These are phyloP conservation scores for Aphodius granarius DNA, from an alignment of 2,888 invertebrate genomes.

Conservation along the genomic window DNA sequence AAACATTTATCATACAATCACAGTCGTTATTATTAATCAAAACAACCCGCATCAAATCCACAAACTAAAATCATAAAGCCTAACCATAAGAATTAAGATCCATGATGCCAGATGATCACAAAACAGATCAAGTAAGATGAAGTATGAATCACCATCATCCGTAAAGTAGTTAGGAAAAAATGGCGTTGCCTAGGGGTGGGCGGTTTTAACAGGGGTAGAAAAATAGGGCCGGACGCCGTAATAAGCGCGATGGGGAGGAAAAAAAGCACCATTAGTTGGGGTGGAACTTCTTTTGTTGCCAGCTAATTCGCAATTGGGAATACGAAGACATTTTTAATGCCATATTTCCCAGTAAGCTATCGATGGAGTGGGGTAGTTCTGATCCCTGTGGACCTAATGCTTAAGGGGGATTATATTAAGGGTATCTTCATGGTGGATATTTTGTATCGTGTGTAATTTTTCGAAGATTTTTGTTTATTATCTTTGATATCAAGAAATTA, in stretches of 20 bases:
- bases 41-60: too few species aligned
- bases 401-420: neutral
- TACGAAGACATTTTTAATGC: neutral
- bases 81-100: too few species aligned
- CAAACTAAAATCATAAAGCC: too few species aligned
- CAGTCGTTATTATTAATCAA: too few species aligned
- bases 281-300: neutral
- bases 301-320: slow-evolving; percentile 4
- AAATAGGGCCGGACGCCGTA: neutral
- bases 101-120: too few species aligned
- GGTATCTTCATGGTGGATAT: neutral
- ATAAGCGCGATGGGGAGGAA: neutral
- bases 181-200: neutral
- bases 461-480: too few species aligned
- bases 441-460: too few species aligned
- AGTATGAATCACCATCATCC: slow-evolving; percentile 2
- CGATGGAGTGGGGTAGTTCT: neutral
- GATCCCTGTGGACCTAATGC: neutral
- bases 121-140: neutral
- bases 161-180: neutral
- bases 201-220: neutral
- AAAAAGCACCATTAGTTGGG: slow-evolving; percentile 1
- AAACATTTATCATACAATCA: too few species aligned
- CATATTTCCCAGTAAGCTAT: neutral
- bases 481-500: too few species aligned